Base-by-base conservation (phyloP, 2,797 vertebrate genomes). In the Myiothlypis coronata region DNA sequence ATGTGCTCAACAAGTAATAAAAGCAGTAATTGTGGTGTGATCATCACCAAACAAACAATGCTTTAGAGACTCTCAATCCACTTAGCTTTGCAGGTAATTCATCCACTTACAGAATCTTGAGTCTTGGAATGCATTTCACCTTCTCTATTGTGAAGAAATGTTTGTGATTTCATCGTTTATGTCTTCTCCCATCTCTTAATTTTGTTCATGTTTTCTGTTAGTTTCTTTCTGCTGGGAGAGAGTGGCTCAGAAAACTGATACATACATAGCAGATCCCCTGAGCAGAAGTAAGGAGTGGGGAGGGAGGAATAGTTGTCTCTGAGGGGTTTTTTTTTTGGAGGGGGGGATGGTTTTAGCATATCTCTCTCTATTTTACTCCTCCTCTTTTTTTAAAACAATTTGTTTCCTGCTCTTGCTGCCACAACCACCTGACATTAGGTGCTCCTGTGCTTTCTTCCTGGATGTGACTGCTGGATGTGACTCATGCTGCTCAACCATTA, bases 291-390 rank as follows among this genome's bases (percentile, higher is more conserved):
- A 46, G 8, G 17, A 80, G 13, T 2, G 1, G 11, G 20, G 28
- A 72, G 5, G 16, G 24, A 74, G 17, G 35, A 90, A n/a, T 72
- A 4, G 8, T 47, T 67, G 2, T 39, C 21, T 63, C 17, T 23
- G 26, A 46, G 14, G 1, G 0, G 0, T 1, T 28, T 55, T 53
- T 30, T 7, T 49, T 37, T 37, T 37, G 37, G 37, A 37, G 16
- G 8, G 4, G 3, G 0, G 22, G 12, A 8, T 59, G 28, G 24
- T 90, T 83, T 59, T 72, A n/a, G 27, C 17, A 28, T 81, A 9
- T 20, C 8, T 46, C 30, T 46, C 41, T 91, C 11, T 63, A 0
- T 74, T 83, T 84, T 17, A 47, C 9, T 89, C 8, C 44, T 63
- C 47, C 8, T 63, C 4, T 26, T 39, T 34, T 67, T 75, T 47